These are phyloP conservation scores for Ophioderma brevispina DNA, from an alignment of 35 echinoderm and acorn worm genomes.

Conservation along the genomic window DNA sequence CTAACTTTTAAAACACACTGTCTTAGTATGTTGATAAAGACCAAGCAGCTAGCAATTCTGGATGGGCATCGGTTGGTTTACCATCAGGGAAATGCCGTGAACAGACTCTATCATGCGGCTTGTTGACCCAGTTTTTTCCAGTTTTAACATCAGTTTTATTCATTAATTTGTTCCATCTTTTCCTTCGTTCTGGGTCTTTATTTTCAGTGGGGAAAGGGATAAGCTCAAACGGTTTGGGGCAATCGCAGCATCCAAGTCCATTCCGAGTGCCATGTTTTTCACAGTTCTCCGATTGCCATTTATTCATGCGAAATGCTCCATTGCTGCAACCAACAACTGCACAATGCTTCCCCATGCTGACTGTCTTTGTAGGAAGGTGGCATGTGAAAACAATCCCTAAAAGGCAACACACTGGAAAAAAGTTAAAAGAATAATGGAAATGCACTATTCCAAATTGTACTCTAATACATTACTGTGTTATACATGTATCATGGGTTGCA, in stretches of 20 bases:
- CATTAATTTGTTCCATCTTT: not conserved
- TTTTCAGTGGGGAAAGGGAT: not conserved
- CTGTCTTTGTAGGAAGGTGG: too few species aligned
- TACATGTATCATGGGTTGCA: too few species aligned
- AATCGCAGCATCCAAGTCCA: not conserved
- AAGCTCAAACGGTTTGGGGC: not conserved
- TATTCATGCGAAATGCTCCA: not conserved
- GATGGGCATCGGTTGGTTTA: not conserved
- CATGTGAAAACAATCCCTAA: too few species aligned
- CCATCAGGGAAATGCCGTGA: not conserved
- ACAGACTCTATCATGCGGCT: not conserved
- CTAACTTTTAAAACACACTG: too few species aligned
- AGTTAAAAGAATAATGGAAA: too few species aligned
- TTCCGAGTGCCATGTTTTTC: not conserved
- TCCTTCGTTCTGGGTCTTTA: not conserved
- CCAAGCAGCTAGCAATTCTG: too few species aligned
- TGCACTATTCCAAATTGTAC: too few species aligned
- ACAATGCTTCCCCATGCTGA: not conserved
- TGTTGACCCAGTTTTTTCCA: not conserved
- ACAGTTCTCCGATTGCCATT: not conserved
- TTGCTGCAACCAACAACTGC: not conserved
- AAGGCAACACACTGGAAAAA: too few species aligned
- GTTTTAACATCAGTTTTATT: not conserved
- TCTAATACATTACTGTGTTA: too few species aligned
- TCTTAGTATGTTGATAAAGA: too few species aligned